Evolutionary conservation across 2,888 invertebrate genomes (phyloP), one percentile per base, ranked within the genome.

Genomic region (Andrena flavipes): DNA sequence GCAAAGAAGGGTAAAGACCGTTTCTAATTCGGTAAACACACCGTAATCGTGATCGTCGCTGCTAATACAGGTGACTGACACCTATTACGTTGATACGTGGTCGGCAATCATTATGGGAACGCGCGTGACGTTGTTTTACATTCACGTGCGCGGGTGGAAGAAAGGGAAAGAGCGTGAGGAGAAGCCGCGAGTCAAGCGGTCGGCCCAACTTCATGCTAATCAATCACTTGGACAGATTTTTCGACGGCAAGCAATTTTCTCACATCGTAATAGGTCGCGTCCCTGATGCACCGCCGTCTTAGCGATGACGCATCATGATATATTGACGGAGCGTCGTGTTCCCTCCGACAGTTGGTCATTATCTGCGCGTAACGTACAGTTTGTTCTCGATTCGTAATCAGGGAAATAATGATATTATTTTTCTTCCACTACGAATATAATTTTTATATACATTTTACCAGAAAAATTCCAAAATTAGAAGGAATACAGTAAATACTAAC

Each of bases 201-300:
- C 87, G 86, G 82, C 77, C 81, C 64, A 65, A 85, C 87, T 88
- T 89, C 89, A 84, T 87, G 90, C 88, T 92, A 91, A 92, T 92
- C 92, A 91, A 92, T 92, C 92, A 92, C 68, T 84, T 85, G 77
- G 87, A 73, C 83, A 84, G 89, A 89, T 90, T 92, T 91, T 90
- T 90, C 85, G 88, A 89, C 80, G 85, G 79, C 72, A 84, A 83
- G 90, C 89, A 91, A 91, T 92, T 91, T 90, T 89, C 90, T 88
- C 81, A 76, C 62, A 79, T 88, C 84, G 88, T 87, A 90, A 90
- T 89, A 88, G 87, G 90, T 90, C 89, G 88, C 87, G 77, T 87
- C 84, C 87, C 84, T 87, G 82, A 82, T 78, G 83, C 83, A 82
- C 87, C 83, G 83, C 87, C 82, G 85, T 84, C 87, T 87, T 85